phyloP scores from a whole-genome alignment of 37 sponge, comb jelly and placozoan genomes.

The Petrosia ficiformis region DNA sequence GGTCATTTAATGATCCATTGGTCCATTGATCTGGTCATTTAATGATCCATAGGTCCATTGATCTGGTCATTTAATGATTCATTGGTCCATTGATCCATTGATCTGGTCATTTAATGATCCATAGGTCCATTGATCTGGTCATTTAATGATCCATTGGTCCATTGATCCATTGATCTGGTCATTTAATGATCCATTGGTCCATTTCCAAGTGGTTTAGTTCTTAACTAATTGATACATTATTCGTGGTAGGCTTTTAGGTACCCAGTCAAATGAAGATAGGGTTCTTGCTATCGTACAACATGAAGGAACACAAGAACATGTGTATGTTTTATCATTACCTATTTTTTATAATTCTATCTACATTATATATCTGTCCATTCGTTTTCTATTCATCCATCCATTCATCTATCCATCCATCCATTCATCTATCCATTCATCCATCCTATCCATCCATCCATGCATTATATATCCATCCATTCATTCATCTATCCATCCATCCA shows the following conservation, averaged over 20 bases:
- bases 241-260: conserved; percentile 38
- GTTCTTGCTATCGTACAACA: conserved; percentile 40
- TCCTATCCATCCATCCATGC: too few species aligned
- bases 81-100: too few species aligned
- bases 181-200: too few species aligned
- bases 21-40: too few species aligned
- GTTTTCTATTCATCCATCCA: not conserved
- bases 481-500: conserved; percentile 4
- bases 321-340: conserved; percentile 3
- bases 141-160: not conserved
- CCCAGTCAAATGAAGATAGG: conserved; percentile 1
- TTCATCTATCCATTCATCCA: not conserved
- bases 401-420: not conserved
- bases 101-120: not conserved
- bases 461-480: not conserved
- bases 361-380: too few species aligned
- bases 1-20: too few species aligned
- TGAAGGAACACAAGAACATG: conserved; percentile 57
- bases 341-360: not conserved
- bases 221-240: conserved; percentile 25
- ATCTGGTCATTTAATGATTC: too few species aligned
- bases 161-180: too few species aligned
- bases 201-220: too few species aligned
- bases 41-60: too few species aligned
- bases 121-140: not conserved